Conservation (phyloP, 2,888 invertebrate genomes). For the Macrophya annulata region DNA sequence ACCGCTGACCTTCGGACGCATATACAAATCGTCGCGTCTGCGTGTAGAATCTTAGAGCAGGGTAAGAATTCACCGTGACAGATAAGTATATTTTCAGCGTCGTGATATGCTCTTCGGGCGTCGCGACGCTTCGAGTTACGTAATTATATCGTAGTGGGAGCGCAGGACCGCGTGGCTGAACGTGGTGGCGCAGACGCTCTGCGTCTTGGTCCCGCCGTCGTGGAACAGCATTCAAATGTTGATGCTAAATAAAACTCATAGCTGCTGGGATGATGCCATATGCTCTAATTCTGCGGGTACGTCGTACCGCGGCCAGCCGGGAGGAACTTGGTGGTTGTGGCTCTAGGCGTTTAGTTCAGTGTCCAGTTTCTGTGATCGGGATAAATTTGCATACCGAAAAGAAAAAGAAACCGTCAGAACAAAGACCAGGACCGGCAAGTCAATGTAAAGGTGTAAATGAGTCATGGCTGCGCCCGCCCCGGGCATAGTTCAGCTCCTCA, state of each 20-base stretch:
- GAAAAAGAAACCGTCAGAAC: conserved; percentile 25
- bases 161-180: conserved; percentile 45
- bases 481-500: conserved; percentile 35
- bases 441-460: conserved; percentile 49
- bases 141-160: conserved; percentile 11
- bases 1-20: conserved; percentile 31
- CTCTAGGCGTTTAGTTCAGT: conserved; percentile 50
- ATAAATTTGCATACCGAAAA: conserved; percentile 22
- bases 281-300: conserved; percentile 77
- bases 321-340: conserved; percentile 53
- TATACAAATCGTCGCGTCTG: background rate
- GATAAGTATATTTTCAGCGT: conserved; percentile 55
- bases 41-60: background rate
- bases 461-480: conserved; percentile 50
- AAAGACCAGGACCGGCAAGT: conserved; percentile 51
- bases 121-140: conserved; percentile 46
- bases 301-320: conserved; percentile 64
- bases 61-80: conserved; percentile 47
- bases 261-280: conserved; percentile 77
- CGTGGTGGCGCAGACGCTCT: conserved; percentile 49
- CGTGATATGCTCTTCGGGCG: conserved; percentile 46
- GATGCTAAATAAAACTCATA: conserved; percentile 78
- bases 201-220: conserved; percentile 32
- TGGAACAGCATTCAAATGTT: conserved; percentile 69
- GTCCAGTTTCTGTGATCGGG: conserved; percentile 53